Percentiles rank a stretch among this genome's conserved stretches.
Evolutionary conservation across 2,113 vertebrate genomes (phyloP).

Genomic region (Morphnarchus princeps): DNA sequence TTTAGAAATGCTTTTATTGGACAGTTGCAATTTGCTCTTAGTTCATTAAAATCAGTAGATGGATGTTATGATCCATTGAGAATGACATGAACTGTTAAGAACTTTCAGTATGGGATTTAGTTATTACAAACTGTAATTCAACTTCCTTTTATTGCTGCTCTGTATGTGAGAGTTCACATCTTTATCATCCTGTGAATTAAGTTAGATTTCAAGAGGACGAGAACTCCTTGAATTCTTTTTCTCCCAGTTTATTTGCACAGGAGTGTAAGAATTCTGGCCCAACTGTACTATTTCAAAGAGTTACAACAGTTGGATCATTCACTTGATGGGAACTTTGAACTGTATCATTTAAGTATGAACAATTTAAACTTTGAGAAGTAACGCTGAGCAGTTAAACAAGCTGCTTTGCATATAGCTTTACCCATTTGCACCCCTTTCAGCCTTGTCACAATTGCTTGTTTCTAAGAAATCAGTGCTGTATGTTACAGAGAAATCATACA

Average conservation of each 20-base stretch:
- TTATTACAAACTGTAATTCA: neutral
- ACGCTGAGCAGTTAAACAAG: neutral
- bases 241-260: neutral
- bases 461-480: neutral
- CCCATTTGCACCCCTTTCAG: neutral
- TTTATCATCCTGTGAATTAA: neutral
- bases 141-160: neutral
- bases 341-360: neutral
- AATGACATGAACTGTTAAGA: neutral
- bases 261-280: neutral
- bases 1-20: neutral
- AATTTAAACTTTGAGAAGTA: neutral
- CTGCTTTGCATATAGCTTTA: neutral
- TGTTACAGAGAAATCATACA: neutral
- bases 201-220: neutral
- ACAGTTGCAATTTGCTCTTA: neutral
- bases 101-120: neutral
- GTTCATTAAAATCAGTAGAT: neutral
- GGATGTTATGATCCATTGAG: neutral
- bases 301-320: neutral
- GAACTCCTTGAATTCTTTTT: neutral
- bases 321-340: neutral
- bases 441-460: neutral
- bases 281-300: neutral
- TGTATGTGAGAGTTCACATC: neutral